Base-by-base conservation (phyloP, 2,797 vertebrate genomes). In the Sebastes minor region DNA sequence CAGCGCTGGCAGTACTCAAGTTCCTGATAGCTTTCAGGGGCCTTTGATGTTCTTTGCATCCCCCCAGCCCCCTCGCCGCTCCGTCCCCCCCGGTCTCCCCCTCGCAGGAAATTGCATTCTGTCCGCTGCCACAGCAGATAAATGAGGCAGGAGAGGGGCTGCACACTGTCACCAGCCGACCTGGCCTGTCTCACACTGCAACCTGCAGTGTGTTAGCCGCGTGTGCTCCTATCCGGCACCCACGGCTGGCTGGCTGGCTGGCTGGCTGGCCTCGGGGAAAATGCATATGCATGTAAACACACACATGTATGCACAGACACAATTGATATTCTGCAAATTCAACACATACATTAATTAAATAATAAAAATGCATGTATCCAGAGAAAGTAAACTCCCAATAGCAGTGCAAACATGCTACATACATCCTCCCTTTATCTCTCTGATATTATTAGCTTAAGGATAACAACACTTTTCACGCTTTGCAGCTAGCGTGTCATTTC, bases 31-130 rank as follows among this genome's bases (percentile, higher is more conserved):
- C 91, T 94, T 74, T 27, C 89, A 92, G 92, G 78, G 59, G 76
- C 83, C 95, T 96, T 96, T 96, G 96, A 96, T 95, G 95, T 96
- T 92, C 89, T 78, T 86, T 85, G 92, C 94, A 91, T 91, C 92
- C 92, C 42, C 88, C 84, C 92, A 67, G 76, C 89, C 91, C 80
- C 89, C 83, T 53, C 78, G 30, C 77, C 74, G 18, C 82, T 75
- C 84, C 80, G 64, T 72, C 82, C 85, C 88, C 13, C 33, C 83
- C 10, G 74, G 89, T 91, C 94, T 92, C 94, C 92, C 91, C 95
- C 93, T 90, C 74, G 94, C 92, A 96, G 96, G 95, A 97, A 97
- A 96, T 84, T 94, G 94, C 92, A 94, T 93, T 93, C 87, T 88
- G 93, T 95, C 93, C 91, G 87, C 94, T 88, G 95, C 93, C 94